These are phyloP conservation scores for Callyntrura sp. DNA, from an alignment of 2,888 invertebrate genomes.

Conservation along the genomic window DNA sequence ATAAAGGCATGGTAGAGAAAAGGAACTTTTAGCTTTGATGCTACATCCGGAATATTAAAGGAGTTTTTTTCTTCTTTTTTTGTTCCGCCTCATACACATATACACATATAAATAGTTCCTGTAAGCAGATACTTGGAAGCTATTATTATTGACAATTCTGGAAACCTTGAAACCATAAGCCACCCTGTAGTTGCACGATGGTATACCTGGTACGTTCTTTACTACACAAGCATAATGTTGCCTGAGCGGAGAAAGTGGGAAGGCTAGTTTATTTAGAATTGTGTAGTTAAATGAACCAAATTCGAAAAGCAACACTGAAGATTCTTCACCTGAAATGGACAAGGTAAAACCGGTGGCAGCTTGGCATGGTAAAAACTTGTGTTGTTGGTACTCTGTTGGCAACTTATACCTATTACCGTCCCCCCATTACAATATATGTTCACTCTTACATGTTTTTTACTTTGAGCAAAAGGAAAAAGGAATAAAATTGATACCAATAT, in stretches of 20 bases:
- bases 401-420: background rate
- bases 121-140: background rate
- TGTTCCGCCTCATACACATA: background rate
- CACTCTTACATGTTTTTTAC: background rate
- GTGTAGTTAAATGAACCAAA: conserved; percentile 41
- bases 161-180: background rate
- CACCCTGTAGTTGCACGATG: background rate
- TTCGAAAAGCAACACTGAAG: conserved; percentile 14
- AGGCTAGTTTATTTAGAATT: conserved; percentile 59
- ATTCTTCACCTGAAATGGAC: background rate
- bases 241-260: too few relatives aligned
- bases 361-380: background rate
- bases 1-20: background rate
- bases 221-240: too few relatives aligned
- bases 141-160: conserved; percentile 13
- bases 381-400: background rate
- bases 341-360: background rate
- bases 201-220: background rate
- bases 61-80: background rate
- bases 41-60: conserved; percentile 72
- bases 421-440: background rate
- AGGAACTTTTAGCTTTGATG: conserved; percentile 43
- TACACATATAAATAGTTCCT: background rate
- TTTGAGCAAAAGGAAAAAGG: background rate
- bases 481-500: conserved; percentile 63